Evolutionary conservation across 1,140 invertebrate species (phyloP), one percentile per base, ranked within the genome.

Genomic region (Delia radicum): DNA sequence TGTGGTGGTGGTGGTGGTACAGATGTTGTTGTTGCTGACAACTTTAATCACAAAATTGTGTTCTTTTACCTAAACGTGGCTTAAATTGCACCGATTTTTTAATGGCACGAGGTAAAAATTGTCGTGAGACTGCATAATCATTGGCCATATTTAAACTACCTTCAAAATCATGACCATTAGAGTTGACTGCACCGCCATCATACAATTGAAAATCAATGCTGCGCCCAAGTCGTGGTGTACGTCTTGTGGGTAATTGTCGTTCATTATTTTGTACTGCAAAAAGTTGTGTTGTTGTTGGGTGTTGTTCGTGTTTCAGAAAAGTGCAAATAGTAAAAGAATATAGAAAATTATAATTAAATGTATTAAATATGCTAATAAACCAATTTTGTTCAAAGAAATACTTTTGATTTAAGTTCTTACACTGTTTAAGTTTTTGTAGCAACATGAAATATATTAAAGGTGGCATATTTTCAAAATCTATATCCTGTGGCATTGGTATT

Each of bases 61-160:
- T 82, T 79, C 83, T 83, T 80, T 85, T 85, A 62, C 83, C 83
- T 75, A 85, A 78, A 77, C 83, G 81, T 26, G 83, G 83, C 78
- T 85, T 85, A 80, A 85, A 85, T 72, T 80, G 82, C 77, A 85
- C 83, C 77, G 83, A 85, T 81, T 85, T 85, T 79, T 85, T 85
- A 74, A 79, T 81, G 78, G 83, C 75, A 74, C 80, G 83, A 81
- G 81, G 78, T 75, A 80, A 78, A 78, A 83, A 84, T 81, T 84
- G 81, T 26, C 74, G 73, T n/a, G 72, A 37, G 31, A 48, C 28
- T 28, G 61, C 75, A 69, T 71, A 69, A 37, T 81, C 82, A 62
- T 81, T 80, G 69, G 48, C 74, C 61, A 74, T 31, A 42, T 37
- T 73, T 27, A 21, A 18, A 12, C 26, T 21, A 28, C 24, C 63